Evolutionary conservation across 2,797 vertebrate species (phyloP).

Genomic region (Spinus olivaceus): DNA sequence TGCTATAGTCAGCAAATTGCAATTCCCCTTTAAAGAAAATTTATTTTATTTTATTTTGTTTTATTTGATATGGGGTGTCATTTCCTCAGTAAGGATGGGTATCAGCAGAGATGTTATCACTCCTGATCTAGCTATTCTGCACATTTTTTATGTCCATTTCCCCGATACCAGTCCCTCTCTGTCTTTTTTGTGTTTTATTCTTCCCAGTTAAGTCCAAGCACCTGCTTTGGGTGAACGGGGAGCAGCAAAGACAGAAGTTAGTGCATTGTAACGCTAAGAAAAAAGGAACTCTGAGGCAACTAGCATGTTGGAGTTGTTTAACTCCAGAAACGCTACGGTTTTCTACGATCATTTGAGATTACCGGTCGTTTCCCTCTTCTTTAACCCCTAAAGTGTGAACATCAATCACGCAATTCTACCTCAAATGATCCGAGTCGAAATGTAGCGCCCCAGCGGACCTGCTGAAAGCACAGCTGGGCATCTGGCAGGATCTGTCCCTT

Average conservation of each 20-base stretch:
- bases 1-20: neutral
- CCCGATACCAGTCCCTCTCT: neutral
- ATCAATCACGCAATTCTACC: conserved; percentile 1
- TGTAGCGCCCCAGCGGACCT: neutral
- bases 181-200: neutral
- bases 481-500: neutral
- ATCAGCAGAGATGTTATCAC: neutral
- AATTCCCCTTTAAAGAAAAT: neutral
- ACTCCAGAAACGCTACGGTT: conserved; percentile 15
- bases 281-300: neutral
- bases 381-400: conserved; percentile 20
- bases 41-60: neutral
- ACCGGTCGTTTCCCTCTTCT: neutral
- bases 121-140: neutral
- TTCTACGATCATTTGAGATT: neutral
- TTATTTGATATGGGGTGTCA: neutral
- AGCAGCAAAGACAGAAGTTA: neutral
- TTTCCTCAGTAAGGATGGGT: neutral
- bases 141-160: neutral
- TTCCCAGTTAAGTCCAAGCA: neutral
- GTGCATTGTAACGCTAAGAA: neutral
- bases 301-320: neutral
- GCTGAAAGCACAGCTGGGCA: conserved; percentile 27
- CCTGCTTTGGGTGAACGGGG: neutral
- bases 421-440: conserved; percentile 31